Evolutionary conservation across 2,113 vertebrate genomes (phyloP), one percentile per base, ranked within the genome.

Genomic region (Trochalopteron elliotii): DNA sequence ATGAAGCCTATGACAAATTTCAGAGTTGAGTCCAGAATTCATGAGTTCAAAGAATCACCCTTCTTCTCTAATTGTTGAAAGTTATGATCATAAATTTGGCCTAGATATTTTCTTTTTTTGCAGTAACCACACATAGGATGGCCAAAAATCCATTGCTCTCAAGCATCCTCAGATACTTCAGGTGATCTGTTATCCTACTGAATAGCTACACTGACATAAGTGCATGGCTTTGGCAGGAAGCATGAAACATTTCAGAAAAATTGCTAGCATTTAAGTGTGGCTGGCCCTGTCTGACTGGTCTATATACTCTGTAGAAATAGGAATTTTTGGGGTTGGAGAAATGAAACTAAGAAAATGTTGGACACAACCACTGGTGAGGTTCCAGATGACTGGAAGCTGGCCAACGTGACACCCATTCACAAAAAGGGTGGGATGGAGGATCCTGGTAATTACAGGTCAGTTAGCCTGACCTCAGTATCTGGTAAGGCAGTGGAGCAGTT

Each of bases 381-480:
- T 40, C 35, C 45, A 50, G 74, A 50, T 40, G 45, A 20, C 35
- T 61, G 35, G 30, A 52, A 63, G 17, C 30, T 63, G 30, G 8
- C 30, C 45, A n/a, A 4, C 10, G 8, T 8, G 30, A 21, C 0
- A 0, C 10, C 35, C 17, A 33, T 19, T 19, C 16, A 33, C 7
- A 52, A n/a, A 61, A 52, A 40, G 6, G 2, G 30, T 52, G 13
- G 30, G 35, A 61, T 40, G 22, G 57, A 50, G 16, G 22, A 50
- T 61, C 12, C 22, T 33, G 22, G 22, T 50, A 50, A 33, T 5
- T 27, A 25, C 5, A 50, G 12, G 17, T 28, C 45, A 27, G 35
- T 50, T 4, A 40, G 12, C 16, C 45, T 21, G 23, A 50, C 18
- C 23, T 63, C 45, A 52, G 23, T 40, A 78, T 13, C 13, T 0